Conservation (phyloP, 1,140 invertebrate genomes). For the Pseudomyrmex cubaensis region DNA sequence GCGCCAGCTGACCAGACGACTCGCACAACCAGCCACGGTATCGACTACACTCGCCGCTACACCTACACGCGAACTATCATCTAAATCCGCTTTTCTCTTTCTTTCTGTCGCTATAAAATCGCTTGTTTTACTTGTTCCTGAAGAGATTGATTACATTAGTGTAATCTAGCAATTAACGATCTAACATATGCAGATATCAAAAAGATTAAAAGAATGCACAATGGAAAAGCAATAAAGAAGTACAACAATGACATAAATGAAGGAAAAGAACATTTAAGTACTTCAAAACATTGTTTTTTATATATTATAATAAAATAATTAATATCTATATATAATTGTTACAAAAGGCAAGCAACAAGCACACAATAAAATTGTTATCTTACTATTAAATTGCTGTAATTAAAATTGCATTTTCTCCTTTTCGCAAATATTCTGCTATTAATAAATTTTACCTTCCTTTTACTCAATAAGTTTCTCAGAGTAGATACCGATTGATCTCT, state of each 20-base stretch:
- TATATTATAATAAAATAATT: conserved; percentile 14
- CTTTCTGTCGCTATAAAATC: background rate
- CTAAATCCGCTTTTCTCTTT: conserved; percentile 31
- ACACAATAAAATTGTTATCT: conserved; percentile 3
- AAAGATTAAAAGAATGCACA: conserved; percentile 21
- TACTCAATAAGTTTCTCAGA: conserved; percentile 18
- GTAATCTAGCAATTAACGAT: conserved; percentile 47
- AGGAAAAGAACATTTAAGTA: too few species aligned
- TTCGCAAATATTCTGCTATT: background rate
- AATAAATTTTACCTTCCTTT: background rate
- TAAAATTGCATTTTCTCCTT: background rate
- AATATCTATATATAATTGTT: background rate
- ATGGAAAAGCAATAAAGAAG: background rate
- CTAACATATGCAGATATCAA: background rate
- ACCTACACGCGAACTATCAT: conserved; percentile 38
- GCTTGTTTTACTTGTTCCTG: background rate
- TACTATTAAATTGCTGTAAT: conserved; percentile 6
- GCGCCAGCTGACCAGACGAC: conserved; percentile 74
- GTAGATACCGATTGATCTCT: conserved; percentile 41
- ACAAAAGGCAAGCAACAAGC: background rate
- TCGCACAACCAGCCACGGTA: conserved; percentile 47
- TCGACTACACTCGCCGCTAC: conserved; percentile 47
- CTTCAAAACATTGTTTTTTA: background rate
- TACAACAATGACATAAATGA: background rate
- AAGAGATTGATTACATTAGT: conserved; percentile 5